Conservation (phyloP, 2,888 invertebrate genomes). For the Yponomeuta cagnagella region DNA sequence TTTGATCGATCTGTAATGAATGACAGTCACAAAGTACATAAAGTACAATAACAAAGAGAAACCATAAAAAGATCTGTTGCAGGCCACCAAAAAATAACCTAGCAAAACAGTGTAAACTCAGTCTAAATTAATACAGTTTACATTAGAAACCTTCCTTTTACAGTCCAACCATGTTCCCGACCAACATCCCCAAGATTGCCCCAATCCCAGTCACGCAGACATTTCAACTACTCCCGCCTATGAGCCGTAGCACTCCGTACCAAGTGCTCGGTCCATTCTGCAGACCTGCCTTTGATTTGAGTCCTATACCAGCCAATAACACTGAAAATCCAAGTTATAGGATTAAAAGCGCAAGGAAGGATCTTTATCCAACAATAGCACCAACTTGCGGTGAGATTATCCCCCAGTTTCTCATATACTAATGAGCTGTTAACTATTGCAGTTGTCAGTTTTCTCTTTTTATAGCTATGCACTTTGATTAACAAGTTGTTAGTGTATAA, state of each 20-base stretch:
- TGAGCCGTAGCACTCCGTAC: not conserved
- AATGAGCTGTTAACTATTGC: no score
- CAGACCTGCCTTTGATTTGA: conserved; percentile 25
- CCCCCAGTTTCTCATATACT: not conserved
- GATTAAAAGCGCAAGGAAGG: conserved; percentile 40
- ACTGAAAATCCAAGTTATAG: conserved; percentile 25
- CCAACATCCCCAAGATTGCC: conserved; percentile 24
- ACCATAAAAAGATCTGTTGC: no score
- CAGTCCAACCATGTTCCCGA: conserved; percentile 30
- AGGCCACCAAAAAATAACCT: no score
- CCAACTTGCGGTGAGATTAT: conserved; percentile 45
- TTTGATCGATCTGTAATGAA: no score
- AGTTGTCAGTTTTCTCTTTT: no score
- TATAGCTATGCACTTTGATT: no score
- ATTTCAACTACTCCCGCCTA: conserved; percentile 45
- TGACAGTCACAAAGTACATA: no score
- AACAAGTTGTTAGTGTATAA: no score
- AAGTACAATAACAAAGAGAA: no score
- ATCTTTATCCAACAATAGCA: conserved; percentile 43
- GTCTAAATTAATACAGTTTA: conserved; percentile 5
- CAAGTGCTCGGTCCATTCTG: not conserved
- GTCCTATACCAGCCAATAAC: conserved; percentile 24
- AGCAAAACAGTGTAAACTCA: no score
- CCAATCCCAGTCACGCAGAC: conserved; percentile 49
- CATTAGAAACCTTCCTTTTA: conserved; percentile 20